These are phyloP conservation scores for Okamejei kenojei DNA, from an alignment of 2,797 vertebrate species.

Conservation along the genomic window DNA sequence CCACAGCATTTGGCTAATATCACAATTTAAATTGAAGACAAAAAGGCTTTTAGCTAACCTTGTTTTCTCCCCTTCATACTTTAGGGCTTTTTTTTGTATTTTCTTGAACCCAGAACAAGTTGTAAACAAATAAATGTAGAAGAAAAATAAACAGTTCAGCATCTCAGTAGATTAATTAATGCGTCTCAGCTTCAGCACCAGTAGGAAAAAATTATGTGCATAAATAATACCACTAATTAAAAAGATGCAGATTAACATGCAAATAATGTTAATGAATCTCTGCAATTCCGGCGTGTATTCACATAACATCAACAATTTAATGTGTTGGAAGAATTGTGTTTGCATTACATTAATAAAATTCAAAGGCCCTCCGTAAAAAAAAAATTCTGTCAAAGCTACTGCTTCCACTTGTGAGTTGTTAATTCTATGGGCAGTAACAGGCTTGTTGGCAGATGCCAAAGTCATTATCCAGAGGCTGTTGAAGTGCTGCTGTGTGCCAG, in stretches of 20 bases:
- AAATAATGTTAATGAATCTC: conserved; percentile 99
- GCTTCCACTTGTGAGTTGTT: conserved; percentile 96
- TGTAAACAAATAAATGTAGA: conserved; percentile 99
- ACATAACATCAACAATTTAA: conserved; percentile 99
- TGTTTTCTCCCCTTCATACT: conserved; percentile 92
- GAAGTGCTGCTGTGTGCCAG: conserved; percentile 85
- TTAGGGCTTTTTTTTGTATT: conserved; percentile 80
- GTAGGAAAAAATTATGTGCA: conserved; percentile 99
- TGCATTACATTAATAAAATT: conserved; percentile 99
- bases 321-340: conserved; percentile 99
- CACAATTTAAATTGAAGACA: conserved; percentile 99
- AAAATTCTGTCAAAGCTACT: conserved; percentile 87
- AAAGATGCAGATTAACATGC: conserved; percentile 99
- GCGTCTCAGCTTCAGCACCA: conserved; percentile 96
- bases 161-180: conserved; percentile 99
- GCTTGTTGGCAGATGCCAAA: conserved; percentile 92
- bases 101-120: conserved; percentile 92
- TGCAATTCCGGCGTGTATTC: conserved; percentile 98
- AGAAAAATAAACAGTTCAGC: conserved; percentile 96
- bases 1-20: conserved; percentile 96
- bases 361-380: conserved; percentile 93
- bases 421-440: conserved; percentile 93
- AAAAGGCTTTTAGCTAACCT: conserved; percentile 99
- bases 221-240: conserved; percentile 99
- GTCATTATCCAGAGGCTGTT: conserved; percentile 98